Conservation (phyloP, 1,140 invertebrate species). For the Trinorchestia longiramus region DNA sequence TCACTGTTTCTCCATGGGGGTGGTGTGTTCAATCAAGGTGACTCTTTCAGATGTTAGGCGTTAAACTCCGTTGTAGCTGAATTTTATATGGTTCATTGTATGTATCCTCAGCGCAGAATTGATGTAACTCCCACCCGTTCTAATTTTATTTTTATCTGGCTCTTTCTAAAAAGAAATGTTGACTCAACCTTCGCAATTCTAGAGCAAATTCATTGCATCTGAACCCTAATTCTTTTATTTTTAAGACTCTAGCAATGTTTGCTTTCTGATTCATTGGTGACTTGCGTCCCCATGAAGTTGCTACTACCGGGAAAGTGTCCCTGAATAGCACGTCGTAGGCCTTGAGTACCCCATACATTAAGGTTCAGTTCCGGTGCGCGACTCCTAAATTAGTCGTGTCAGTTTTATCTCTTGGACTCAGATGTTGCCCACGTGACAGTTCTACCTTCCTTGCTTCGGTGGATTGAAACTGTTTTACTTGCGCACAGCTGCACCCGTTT, state of each 20-base stretch:
- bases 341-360: neutral
- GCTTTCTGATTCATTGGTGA: neutral
- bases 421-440: neutral
- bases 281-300: neutral
- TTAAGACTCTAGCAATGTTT: neutral
- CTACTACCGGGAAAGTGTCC: neutral
- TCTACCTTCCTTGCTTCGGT: neutral
- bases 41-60: neutral
- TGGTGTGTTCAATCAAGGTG: too few species aligned
- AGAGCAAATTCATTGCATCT: neutral
- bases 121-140: neutral
- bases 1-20: too few species aligned
- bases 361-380: slow-evolving; percentile 3
- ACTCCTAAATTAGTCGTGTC: neutral
- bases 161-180: too few species aligned
- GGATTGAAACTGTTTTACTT: neutral
- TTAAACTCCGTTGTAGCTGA: neutral
- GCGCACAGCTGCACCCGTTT: neutral
- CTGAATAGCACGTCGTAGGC: slow-evolving; percentile 20
- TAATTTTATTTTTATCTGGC: neutral
- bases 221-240: neutral
- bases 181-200: too few species aligned
- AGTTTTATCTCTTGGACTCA: neutral
- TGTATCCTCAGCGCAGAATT: neutral
- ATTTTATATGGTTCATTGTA: neutral